Percentiles rank a stretch among this genome's conserved stretches.
phyloP scores from a whole-genome alignment of 2,797 vertebrate species.

The Cercopithecus hamlyni region DNA sequence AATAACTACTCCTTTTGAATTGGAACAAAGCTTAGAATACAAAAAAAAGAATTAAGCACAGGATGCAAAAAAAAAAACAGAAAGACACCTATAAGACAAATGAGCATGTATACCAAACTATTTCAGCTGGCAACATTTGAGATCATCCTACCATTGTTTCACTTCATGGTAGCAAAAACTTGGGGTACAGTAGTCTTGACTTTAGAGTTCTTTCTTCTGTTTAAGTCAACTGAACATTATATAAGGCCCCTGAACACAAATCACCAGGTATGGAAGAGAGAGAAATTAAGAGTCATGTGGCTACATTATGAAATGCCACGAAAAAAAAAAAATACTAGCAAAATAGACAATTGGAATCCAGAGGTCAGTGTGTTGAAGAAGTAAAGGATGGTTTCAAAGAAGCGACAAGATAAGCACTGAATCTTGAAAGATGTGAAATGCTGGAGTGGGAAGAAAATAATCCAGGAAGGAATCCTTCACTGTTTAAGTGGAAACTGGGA shows the following conservation, averaged over 20 bases:
- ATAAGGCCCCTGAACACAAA: not conserved
- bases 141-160: not conserved
- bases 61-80: not conserved
- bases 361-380: not conserved
- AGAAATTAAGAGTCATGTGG: not conserved
- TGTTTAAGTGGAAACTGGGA: not conserved
- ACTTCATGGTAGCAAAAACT: not conserved
- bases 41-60: not conserved
- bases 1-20: constrained; percentile 9
- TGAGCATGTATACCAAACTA: not conserved
- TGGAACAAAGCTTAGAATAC: not conserved
- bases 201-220: not conserved
- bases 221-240: not conserved
- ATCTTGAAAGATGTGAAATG: not conserved
- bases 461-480: not conserved
- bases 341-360: not conserved
- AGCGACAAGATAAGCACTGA: not conserved
- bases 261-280: not conserved
- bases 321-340: not conserved
- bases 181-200: not conserved
- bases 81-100: not conserved
- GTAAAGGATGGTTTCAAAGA: not conserved
- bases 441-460: not conserved
- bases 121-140: not conserved
- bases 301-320: not conserved